These are phyloP conservation scores for Uria aalge DNA, from an alignment of 2,113 vertebrate species.

Conservation along the genomic window DNA sequence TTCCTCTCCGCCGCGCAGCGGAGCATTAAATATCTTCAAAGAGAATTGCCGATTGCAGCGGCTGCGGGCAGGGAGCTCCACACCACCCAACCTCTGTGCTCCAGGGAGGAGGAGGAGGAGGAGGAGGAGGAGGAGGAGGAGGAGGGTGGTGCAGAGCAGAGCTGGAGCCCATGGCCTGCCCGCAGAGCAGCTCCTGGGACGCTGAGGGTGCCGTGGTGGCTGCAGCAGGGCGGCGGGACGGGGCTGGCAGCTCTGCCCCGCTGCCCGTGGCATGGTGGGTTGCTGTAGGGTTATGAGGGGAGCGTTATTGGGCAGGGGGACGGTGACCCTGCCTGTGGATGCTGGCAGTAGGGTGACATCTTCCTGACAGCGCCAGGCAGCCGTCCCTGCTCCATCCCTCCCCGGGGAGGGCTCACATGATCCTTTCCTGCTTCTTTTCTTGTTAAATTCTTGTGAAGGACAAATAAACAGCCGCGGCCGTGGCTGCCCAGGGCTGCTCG, in stretches of 20 bases:
- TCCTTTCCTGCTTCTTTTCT: not conserved
- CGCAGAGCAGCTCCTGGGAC: fast-evolving
- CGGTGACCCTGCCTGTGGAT: not conserved
- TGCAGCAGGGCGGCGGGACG: not conserved
- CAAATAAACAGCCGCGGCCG: not conserved
- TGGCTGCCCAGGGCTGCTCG: not conserved
- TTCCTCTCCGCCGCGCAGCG: not conserved
- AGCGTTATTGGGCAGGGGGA: not conserved
- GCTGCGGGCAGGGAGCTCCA: not conserved
- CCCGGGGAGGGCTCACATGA: not conserved
- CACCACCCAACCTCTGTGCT: not conserved
- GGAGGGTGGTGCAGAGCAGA: not conserved
- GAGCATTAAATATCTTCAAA: not conserved
- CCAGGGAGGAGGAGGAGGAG: not conserved
- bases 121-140: not conserved
- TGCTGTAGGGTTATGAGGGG: not conserved
- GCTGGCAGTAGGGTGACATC: not conserved
- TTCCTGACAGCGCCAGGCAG: not conserved
- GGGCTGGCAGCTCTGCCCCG: not conserved
- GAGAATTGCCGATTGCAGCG: not conserved
- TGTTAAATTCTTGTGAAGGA: not conserved
- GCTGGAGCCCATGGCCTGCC: not conserved
- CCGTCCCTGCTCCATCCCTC: not conserved
- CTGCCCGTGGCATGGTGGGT: not conserved
- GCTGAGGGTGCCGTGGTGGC: not conserved